A percentile compares a stretch with the other conserved stretches of the same genome.
Conservation (phyloP, 2,888 invertebrate genomes). For the Trachelus iudaicus region DNA sequence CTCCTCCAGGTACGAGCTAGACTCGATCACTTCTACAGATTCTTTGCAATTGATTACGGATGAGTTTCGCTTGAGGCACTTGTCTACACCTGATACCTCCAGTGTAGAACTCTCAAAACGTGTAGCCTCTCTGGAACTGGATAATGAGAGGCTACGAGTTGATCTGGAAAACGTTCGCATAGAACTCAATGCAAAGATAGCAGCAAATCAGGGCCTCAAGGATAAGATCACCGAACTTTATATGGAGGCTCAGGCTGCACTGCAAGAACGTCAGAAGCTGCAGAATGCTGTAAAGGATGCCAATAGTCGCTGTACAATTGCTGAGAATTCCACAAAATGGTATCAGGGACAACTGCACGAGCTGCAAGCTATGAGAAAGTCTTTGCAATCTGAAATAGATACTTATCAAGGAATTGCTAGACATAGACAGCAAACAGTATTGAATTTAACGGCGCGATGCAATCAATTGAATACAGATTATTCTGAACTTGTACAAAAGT, state of each 20-base stretch:
- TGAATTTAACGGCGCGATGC: conserved; percentile 37
- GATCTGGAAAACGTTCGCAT: conserved; percentile 47
- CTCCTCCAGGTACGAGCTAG: conserved; percentile 45
- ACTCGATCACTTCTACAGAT: conserved; percentile 46
- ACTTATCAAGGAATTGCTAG: conserved; percentile 47
- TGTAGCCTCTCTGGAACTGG: conserved; percentile 44
- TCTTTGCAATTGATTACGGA: conserved; percentile 45
- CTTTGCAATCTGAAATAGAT: conserved; percentile 46
- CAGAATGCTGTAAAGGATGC: conserved; percentile 42
- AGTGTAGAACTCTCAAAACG: conserved; percentile 46
- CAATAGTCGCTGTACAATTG: conserved; percentile 33
- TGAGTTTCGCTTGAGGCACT: conserved; percentile 44
- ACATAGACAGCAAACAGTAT: conserved; percentile 43
- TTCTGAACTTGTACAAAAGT: conserved; percentile 32
- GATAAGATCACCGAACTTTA: conserved; percentile 50
- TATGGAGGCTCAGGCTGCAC: conserved; percentile 44
- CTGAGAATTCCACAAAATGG: conserved; percentile 50
- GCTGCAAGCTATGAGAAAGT: conserved; percentile 44
- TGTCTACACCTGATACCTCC: conserved; percentile 44
- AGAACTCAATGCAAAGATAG: conserved; percentile 50
- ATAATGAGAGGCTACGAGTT: conserved; percentile 47
- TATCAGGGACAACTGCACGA: conserved; percentile 49
- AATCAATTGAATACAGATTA: conserved; percentile 45
- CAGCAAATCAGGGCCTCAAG: conserved; percentile 51
- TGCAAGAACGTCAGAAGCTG: conserved; percentile 47